Evolutionary conservation across 2,888 invertebrate species (phyloP).

Genomic region (Cataglyphis livida): DNA sequence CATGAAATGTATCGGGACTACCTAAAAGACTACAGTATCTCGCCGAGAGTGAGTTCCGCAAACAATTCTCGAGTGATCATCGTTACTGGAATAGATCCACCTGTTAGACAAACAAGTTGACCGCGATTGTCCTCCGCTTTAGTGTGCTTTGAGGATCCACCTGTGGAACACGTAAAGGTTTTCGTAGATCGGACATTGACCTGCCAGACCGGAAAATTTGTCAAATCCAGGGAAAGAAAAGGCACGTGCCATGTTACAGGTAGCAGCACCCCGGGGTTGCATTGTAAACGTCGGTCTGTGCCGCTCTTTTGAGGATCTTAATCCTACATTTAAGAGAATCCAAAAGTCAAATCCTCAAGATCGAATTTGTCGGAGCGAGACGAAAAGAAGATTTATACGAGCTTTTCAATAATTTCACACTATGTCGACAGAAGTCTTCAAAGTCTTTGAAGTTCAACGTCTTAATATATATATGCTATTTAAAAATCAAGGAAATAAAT

Average conservation of each 20-base stretch:
- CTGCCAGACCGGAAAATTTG: constrained; percentile 61
- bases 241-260: constrained; percentile 68
- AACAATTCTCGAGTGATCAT: constrained; percentile 67
- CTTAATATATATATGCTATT: neutral
- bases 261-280: constrained; percentile 64
- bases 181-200: constrained; percentile 58
- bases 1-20: constrained; percentile 38
- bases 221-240: constrained; percentile 54
- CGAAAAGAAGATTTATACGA: constrained; percentile 51
- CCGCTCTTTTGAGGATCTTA: constrained; percentile 47
- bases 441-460: neutral
- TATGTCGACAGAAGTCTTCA: neutral
- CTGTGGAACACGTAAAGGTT: constrained; percentile 68
- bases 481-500: neutral
- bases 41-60: constrained; percentile 52
- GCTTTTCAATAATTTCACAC: constrained; percentile 13
- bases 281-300: constrained; percentile 62
- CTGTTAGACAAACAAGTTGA: constrained; percentile 72
- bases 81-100: constrained; percentile 68
- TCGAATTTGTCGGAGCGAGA: constrained; percentile 53
- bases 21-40: constrained; percentile 50
- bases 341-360: constrained; percentile 65
- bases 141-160: constrained; percentile 67
- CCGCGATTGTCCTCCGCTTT: constrained; percentile 67
- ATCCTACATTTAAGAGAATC: constrained; percentile 65